These are phyloP conservation scores for Ceraclea dissimilis DNA, from an alignment of 2,888 invertebrate species.

Conservation along the genomic window DNA sequence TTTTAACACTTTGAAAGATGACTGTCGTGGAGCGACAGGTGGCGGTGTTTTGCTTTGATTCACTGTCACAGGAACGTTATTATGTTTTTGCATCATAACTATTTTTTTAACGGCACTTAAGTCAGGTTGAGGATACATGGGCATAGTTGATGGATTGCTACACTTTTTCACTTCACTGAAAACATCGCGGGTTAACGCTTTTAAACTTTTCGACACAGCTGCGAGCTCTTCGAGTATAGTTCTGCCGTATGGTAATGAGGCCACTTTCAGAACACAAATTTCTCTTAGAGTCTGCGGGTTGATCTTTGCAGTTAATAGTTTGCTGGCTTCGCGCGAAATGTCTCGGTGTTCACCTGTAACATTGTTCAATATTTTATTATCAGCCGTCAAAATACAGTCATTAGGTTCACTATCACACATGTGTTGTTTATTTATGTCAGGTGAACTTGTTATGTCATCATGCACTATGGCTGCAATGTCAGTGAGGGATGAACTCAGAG, in stretches of 20 bases:
- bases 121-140: slow-evolving; percentile 16
- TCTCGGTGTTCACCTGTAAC: slow-evolving; percentile 32
- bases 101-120: slow-evolving; percentile 15
- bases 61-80: slow-evolving; percentile 26
- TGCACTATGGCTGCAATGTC: slow-evolving; percentile 52
- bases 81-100: slow-evolving; percentile 14
- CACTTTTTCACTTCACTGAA: slow-evolving; percentile 3
- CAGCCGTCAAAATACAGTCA: slow-evolving; percentile 22
- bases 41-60: slow-evolving; percentile 30
- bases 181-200: slow-evolving; percentile 32
- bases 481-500: slow-evolving; percentile 50
- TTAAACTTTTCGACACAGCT: slow-evolving; percentile 50
- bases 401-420: slow-evolving; percentile 2
- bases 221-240: slow-evolving; percentile 63
- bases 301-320: background rate
- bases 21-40: slow-evolving; percentile 40
- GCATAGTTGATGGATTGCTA: background rate
- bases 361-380: slow-evolving; percentile 43
- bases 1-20: slow-evolving; percentile 39
- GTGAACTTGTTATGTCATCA: slow-evolving; percentile 33
- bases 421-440: slow-evolving; percentile 29
- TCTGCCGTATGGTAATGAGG: slow-evolving; percentile 61
- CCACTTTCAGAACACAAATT: slow-evolving; percentile 56
- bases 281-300: slow-evolving; percentile 44
- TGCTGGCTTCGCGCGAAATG: background rate